A percentile compares a stretch with the other conserved stretches of the same genome.
phyloP scores from a whole-genome alignment of 2,797 vertebrate species.

The Alcedo quadribrachys region DNA sequence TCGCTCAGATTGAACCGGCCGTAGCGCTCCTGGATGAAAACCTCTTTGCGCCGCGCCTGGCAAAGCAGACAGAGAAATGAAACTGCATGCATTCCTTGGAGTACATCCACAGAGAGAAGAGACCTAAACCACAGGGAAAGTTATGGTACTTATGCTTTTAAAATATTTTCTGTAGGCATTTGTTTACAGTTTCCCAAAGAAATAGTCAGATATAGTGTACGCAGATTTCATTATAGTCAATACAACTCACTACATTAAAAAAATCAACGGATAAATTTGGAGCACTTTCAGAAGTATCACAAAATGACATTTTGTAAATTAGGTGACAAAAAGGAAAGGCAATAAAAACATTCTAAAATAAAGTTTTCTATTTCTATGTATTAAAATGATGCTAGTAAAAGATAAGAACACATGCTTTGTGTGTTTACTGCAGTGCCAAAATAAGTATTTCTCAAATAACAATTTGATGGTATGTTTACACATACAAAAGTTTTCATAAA shows the following conservation, averaged over 20 bases:
- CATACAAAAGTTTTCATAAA: not conserved
- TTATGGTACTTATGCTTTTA: not conserved
- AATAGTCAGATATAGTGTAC: not conserved
- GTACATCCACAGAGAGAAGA: not conserved
- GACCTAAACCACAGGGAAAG: not conserved
- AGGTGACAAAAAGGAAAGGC: not conserved
- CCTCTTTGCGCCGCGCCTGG: slow-evolving; percentile 94
- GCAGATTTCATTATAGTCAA: not conserved
- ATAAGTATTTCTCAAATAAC: not conserved
- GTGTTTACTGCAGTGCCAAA: not conserved
- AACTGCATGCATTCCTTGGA: not conserved
- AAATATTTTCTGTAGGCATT: not conserved
- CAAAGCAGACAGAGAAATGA: not conserved
- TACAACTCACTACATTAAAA: not conserved
- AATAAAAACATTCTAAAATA: not conserved
- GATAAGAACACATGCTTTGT: not conserved
- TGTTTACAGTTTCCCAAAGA: not conserved
- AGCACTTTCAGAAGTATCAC: not conserved
- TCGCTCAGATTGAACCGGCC: slow-evolving; percentile 94
- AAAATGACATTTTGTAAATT: not conserved
- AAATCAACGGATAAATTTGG: not conserved
- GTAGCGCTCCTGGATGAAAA: slow-evolving; percentile 95
- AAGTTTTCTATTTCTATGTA: not conserved
- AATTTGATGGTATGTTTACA: not conserved
- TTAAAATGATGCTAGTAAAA: not conserved